These are phyloP conservation scores for Chrosomus eos DNA, from an alignment of 2,797 vertebrate genomes.

Conservation along the genomic window DNA sequence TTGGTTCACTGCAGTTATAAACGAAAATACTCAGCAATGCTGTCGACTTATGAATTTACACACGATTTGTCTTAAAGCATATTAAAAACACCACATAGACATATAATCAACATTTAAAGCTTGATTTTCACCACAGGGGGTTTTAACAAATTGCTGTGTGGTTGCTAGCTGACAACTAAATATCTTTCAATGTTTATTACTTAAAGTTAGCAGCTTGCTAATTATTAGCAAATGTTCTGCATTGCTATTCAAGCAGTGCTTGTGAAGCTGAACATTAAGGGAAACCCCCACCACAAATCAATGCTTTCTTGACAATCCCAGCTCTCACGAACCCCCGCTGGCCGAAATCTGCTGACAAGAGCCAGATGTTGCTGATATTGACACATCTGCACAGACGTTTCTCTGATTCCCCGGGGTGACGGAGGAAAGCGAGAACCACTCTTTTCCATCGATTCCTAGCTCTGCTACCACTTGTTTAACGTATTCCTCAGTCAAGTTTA, in stretches of 20 bases:
- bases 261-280: slow-evolving; percentile 2
- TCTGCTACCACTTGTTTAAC: background rate
- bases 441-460: slow-evolving; percentile 11
- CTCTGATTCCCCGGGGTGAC: slow-evolving; percentile 48
- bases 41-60: no score
- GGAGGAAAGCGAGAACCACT: slow-evolving; percentile 51
- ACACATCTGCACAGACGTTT: slow-evolving; percentile 64
- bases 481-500: background rate
- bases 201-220: background rate
- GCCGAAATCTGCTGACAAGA: slow-evolving; percentile 17
- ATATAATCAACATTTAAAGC: no score
- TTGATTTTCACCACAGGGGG: no score
- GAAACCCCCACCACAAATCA: background rate
- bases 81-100: no score
- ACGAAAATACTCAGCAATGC: no score
- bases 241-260: slow-evolving; percentile 3
- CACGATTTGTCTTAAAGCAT: no score
- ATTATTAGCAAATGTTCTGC: background rate
- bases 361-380: slow-evolving; percentile 64
- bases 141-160: background rate
- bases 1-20: no score
- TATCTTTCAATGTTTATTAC: background rate
- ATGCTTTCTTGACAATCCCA: slow-evolving; percentile 11
- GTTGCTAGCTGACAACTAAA: background rate
- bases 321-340: background rate